phyloP scores from a whole-genome alignment of 2,797 vertebrate genomes.

The Aulostomus chinensis region DNA sequence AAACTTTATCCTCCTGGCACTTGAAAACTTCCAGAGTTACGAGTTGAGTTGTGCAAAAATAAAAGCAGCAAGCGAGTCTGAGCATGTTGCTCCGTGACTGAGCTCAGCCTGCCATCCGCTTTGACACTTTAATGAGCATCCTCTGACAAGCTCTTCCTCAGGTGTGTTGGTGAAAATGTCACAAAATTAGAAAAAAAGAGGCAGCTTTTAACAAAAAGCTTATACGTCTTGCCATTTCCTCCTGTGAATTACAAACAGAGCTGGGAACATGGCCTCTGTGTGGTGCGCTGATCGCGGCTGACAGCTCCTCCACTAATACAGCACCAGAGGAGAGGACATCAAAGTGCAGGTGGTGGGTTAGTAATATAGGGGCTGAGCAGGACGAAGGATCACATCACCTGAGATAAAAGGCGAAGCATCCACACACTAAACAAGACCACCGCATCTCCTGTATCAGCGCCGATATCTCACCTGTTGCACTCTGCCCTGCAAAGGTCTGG shows the following conservation, averaged over 20 bases:
- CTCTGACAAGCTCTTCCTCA: conserved; percentile 5
- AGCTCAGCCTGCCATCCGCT: conserved; percentile 6
- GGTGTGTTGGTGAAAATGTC: conserved; percentile 16
- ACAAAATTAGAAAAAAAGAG: conserved; percentile 8
- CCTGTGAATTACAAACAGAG: neutral
- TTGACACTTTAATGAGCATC: conserved; percentile 34
- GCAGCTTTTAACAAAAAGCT: neutral
- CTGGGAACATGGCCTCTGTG: neutral
- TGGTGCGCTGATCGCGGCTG: conserved; percentile 4
- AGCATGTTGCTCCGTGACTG: conserved; percentile 41
- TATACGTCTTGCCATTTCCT: neutral
- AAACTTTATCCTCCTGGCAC: conserved; percentile 47
- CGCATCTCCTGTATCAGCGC: conserved; percentile 9
- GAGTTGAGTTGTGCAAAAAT: conserved; percentile 35
- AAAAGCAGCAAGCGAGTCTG: conserved; percentile 32
- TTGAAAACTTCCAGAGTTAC: conserved; percentile 56
- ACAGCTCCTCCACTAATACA: neutral
- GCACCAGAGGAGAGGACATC: conserved; percentile 40
- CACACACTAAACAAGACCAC: conserved; percentile 50
- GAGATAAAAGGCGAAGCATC: conserved; percentile 60
- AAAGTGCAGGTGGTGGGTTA: conserved; percentile 69
- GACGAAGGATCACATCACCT: conserved; percentile 61
- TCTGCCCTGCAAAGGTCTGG: conserved; percentile 57
- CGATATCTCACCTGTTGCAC: conserved; percentile 53
- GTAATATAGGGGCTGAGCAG: conserved; percentile 60